phyloP scores from a whole-genome alignment of 2,113 vertebrate genomes.

The Girardinichthys multiradiatus region DNA sequence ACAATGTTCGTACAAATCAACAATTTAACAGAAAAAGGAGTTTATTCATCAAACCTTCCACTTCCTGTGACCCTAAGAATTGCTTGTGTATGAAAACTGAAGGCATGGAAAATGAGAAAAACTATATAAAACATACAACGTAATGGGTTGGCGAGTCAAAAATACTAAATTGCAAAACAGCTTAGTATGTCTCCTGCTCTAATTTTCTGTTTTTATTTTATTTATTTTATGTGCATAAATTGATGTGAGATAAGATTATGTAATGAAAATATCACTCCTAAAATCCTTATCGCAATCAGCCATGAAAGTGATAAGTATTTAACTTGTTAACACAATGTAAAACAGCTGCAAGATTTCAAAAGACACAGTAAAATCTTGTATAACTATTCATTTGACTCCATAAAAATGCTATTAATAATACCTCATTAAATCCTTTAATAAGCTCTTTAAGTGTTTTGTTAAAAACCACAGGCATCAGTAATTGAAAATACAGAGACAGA shows the following conservation, averaged over 20 bases:
- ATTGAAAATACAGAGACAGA: constrained; percentile 14
- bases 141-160: background rate
- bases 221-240: background rate
- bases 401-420: constrained; percentile 30
- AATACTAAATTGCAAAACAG: too few species aligned
- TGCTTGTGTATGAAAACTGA: background rate
- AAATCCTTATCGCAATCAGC: background rate
- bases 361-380: constrained; percentile 1
- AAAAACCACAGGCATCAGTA: constrained; percentile 24
- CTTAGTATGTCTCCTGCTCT: background rate
- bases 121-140: too few species aligned
- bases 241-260: background rate
- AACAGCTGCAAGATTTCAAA: constrained; percentile 8
- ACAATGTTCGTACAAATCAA: constrained; percentile 12
- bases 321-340: background rate
- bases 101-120: background rate
- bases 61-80: background rate
- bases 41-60: background rate
- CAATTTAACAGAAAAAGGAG: constrained; percentile 5
- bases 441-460: constrained; percentile 20
- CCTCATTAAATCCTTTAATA: constrained; percentile 26
- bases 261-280: background rate
- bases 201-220: background rate
- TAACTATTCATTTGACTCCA: constrained; percentile 20
- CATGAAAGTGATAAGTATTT: background rate